phyloP scores from a whole-genome alignment of 2,888 invertebrate species.

The Masnerella sp. region DNA sequence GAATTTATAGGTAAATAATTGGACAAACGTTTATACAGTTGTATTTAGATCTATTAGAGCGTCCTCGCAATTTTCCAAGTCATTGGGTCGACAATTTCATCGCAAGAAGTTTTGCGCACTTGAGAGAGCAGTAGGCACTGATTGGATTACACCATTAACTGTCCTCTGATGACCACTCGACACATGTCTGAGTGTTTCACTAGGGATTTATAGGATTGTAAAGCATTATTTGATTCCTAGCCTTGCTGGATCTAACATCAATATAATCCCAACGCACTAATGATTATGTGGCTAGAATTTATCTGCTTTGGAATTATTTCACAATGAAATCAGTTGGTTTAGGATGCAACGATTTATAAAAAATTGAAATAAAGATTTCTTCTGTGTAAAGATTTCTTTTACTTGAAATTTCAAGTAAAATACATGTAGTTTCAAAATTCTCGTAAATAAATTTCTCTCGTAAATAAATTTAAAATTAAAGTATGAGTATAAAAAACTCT shows the following conservation, averaged over 20 bases:
- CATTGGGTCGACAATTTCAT: slow-evolving; percentile 42
- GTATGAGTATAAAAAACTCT: too few relatives aligned
- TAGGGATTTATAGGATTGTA: slow-evolving; percentile 52
- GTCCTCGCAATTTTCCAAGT: slow-evolving; percentile 32
- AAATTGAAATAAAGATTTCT: too few relatives aligned
- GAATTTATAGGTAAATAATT: too few relatives aligned
- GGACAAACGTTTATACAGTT: neutral
- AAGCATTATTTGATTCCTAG: slow-evolving; percentile 35
- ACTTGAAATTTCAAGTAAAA: too few relatives aligned
- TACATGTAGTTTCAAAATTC: too few relatives aligned
- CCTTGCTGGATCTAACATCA: slow-evolving; percentile 3
- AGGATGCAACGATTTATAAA: too few relatives aligned
- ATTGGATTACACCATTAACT: slow-evolving; percentile 66
- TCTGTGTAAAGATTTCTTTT: too few relatives aligned
- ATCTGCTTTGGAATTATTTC: too few relatives aligned
- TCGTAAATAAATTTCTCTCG: too few relatives aligned
- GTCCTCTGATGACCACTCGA: slow-evolving; percentile 62
- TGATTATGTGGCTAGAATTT: too few relatives aligned
- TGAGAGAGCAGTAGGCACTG: slow-evolving; percentile 47
- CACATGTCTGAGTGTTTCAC: slow-evolving; percentile 52
- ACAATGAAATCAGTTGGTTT: too few relatives aligned
- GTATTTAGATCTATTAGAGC: slow-evolving; percentile 1
- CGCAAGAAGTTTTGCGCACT: slow-evolving; percentile 41
- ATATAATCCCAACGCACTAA: slow-evolving; percentile 16
- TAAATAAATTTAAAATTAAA: too few relatives aligned